These are phyloP conservation scores for Pterocles gutturalis DNA, from an alignment of 2,113 vertebrate species.

Conservation along the genomic window DNA sequence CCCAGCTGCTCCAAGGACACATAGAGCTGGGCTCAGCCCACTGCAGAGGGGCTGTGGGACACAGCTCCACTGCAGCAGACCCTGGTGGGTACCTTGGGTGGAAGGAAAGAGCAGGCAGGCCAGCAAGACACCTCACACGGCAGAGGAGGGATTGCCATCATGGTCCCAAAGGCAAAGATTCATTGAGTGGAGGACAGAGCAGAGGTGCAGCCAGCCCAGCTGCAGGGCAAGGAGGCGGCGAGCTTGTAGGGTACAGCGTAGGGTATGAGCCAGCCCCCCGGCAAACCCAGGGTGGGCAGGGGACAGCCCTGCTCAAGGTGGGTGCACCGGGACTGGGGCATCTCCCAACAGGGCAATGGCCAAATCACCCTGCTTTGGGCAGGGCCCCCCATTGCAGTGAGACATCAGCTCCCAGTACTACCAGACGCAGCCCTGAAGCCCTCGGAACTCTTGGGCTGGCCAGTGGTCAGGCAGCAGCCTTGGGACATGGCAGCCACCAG, in stretches of 20 bases:
- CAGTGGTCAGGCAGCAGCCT: not conserved
- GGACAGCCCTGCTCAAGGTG: not conserved
- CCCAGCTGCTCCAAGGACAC: not conserved
- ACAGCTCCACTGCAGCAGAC: not conserved
- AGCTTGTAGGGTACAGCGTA: fast-evolving
- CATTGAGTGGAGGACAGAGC: fast-evolving
- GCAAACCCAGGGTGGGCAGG: fast-evolving
- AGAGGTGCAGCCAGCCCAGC: not conserved
- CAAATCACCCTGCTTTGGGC: fast-evolving
- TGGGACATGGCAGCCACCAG: not conserved
- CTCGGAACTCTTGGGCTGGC: fast-evolving
- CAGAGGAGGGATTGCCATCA: fast-evolving
- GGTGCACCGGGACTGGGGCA: fast-evolving
- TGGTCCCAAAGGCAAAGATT: not conserved
- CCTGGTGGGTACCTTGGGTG: fast-evolving
- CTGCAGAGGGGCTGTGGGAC: not conserved
- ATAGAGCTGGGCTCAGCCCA: fast-evolving
- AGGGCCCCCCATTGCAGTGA: fast-evolving
- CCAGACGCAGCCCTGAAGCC: not conserved
- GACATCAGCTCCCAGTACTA: not conserved
- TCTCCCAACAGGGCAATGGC: too few species aligned
- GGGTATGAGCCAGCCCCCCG: fast-evolving
- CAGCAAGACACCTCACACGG: not conserved
- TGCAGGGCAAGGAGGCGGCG: fast-evolving
- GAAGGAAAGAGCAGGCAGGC: fast-evolving